Evolutionary conservation across 2,888 invertebrate genomes (phyloP), one percentile per base, ranked within the genome.

Genomic region (Geotrupes spiniger): DNA sequence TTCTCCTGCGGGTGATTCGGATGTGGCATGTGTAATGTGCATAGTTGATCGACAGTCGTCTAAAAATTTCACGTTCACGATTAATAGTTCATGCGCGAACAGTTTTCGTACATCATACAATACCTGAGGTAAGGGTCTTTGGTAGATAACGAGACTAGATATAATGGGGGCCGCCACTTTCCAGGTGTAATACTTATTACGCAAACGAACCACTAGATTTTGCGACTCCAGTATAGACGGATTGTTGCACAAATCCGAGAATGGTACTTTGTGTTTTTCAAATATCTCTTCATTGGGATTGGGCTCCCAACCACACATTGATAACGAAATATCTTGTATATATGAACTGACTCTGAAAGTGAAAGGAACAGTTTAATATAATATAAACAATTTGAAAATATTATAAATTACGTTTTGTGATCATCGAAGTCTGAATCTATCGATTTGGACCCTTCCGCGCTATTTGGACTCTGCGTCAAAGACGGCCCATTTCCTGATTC

Each of bases 401-500:
- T 12, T n/a, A n/a, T n/a, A n/a, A 65, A 68, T 65, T 63, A 72
- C 72, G 63, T 47, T 62, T 73, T 84, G 33, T 79, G 77, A 63
- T 91, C 90, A 53, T 92, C 91, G 66, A 87, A 90, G 69, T 91
- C 91, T 4, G 89, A 89, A 71, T 90, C 90, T 36, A 89, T 70
- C n/a, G 83, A 83, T 63, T 85, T 85, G 48, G 85, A 85, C 14
- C 90, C 89, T 61, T 91, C 92, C 49, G 90, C 85, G 53, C 92
- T 92, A 63, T 90, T 89, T 11, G 92, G 92, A 39, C 95, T 95
- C 70, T 95, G 94, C 5, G 96, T 92, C 61, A 97, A 76, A 42
- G 96, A 96, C 28, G 93, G 91, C 31, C 97, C 97, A 72, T 94
- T 94, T 54, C 97, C 97, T 52, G 95, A 95, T 75, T 97, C 96